Conservation (phyloP, 2,113 vertebrate species). For the Notothenia rossii region DNA sequence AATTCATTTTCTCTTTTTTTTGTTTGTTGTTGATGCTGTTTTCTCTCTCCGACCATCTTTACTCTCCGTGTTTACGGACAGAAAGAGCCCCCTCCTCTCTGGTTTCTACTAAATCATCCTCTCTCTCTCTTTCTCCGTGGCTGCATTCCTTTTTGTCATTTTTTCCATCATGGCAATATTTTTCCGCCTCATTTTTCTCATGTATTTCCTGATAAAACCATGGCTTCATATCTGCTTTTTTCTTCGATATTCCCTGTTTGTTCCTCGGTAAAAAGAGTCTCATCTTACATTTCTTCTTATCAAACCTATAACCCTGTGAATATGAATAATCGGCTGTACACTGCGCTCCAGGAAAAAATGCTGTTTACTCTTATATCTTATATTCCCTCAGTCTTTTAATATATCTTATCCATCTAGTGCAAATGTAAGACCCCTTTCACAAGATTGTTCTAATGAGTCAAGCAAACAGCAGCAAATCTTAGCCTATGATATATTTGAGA, state of each 20-base stretch:
- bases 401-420: too few species aligned
- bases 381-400: too few species aligned
- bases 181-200: slow-evolving; percentile 1
- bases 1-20: slow-evolving; percentile 39
- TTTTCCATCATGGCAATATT: slow-evolving; percentile 2
- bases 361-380: not conserved
- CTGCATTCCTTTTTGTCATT: slow-evolving; percentile 9
- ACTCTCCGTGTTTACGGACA: slow-evolving; percentile 29
- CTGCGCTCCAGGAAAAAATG: too few species aligned
- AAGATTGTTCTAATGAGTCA: not conserved
- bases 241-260: not conserved
- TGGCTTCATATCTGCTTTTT: slow-evolving; percentile 5
- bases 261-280: not conserved
- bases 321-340: not conserved
- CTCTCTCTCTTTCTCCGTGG: not conserved
- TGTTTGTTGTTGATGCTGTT: slow-evolving; percentile 18
- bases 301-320: not conserved
- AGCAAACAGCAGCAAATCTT: not conserved
- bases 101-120: not conserved
- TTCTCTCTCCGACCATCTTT: slow-evolving; percentile 56
- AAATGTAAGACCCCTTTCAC: not conserved
- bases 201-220: slow-evolving; percentile 26
- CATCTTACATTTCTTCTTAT: not conserved
- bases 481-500: too few species aligned
- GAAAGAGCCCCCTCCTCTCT: slow-evolving; percentile 6